Percentiles rank a stretch among this genome's conserved stretches.
These are phyloP conservation scores for Agelastica alni DNA, from an alignment of 2,888 invertebrate species.

Conservation along the genomic window DNA sequence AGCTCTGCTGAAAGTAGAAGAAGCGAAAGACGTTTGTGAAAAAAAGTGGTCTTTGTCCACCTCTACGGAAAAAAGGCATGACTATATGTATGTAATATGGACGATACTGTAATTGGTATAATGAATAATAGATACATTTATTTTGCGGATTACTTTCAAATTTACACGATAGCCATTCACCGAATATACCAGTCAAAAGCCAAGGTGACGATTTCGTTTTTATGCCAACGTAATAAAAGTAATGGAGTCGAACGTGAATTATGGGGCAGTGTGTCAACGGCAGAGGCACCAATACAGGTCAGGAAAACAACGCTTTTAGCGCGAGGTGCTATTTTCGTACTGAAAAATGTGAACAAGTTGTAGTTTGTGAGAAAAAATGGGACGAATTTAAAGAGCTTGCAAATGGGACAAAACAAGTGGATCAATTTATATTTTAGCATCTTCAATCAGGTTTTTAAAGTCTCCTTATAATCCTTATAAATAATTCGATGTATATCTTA, in stretches of 20 bases:
- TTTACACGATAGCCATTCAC: background rate
- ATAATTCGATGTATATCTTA: no score
- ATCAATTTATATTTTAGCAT: no score
- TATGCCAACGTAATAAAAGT: constrained; percentile 4
- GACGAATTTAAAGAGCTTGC: background rate
- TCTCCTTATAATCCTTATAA: no score
- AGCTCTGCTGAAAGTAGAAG: no score
- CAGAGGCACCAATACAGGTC: constrained; percentile 16
- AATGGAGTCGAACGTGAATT: constrained; percentile 7
- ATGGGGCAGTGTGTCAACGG: constrained; percentile 27
- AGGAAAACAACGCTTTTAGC: constrained; percentile 10
- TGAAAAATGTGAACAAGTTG: constrained; percentile 19
- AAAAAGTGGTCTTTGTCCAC: no score
- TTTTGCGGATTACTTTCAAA: constrained; percentile 2
- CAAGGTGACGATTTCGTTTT: constrained; percentile 16
- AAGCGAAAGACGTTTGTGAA: no score
- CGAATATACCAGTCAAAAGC: constrained; percentile 7
- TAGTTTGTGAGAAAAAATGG: constrained; percentile 2
- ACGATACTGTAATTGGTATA: no score
- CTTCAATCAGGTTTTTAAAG: no score
- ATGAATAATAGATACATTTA: no score
- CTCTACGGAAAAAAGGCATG: no score
- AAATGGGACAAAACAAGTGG: no score
- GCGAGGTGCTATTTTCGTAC: constrained; percentile 21
- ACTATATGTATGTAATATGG: no score